phyloP scores from a whole-genome alignment of 1,140 invertebrate genomes.

The Euwallacea similis region DNA sequence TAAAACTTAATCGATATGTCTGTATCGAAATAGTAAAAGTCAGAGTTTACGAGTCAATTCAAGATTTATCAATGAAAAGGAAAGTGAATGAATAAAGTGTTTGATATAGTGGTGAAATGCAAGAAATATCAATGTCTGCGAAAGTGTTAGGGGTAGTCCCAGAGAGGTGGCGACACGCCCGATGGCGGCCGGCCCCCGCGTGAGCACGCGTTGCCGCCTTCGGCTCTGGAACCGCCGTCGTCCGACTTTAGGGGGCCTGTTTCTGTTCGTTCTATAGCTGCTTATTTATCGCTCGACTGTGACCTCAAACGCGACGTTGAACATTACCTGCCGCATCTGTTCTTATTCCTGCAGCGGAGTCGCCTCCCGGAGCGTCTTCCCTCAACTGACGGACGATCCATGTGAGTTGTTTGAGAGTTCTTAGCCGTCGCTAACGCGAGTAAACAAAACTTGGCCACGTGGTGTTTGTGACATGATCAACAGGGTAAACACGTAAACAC shows the following conservation, averaged over 20 bases:
- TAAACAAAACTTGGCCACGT: constrained; percentile 34
- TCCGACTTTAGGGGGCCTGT: constrained; percentile 43
- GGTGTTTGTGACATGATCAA: constrained; percentile 50
- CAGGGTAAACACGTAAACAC: constrained; percentile 46
- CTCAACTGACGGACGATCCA: constrained; percentile 21
- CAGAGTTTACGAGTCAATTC: not conserved
- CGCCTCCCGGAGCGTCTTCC: constrained; percentile 25
- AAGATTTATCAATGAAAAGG: constrained; percentile 7
- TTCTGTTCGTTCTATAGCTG: constrained; percentile 51
- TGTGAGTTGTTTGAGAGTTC: constrained; percentile 25
- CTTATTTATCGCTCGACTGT: constrained; percentile 55
- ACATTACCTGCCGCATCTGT: constrained; percentile 33
- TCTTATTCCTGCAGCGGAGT: constrained; percentile 22
- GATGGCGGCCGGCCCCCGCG: constrained; percentile 45
- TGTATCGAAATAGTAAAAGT: no score
- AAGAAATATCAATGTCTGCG: constrained; percentile 25
- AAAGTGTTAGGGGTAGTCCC: constrained; percentile 44
- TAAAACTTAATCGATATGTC: no score
- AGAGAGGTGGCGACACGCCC: constrained; percentile 53
- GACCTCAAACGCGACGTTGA: constrained; percentile 48
- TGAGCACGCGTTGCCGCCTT: constrained; percentile 52
- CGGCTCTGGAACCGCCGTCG: constrained; percentile 46
- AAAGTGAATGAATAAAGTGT: constrained; percentile 1
- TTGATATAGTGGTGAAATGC: constrained; percentile 1
- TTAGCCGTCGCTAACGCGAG: constrained; percentile 32